phyloP scores from a whole-genome alignment of 2,888 invertebrate genomes.

The Drosophila setosimentum region DNA sequence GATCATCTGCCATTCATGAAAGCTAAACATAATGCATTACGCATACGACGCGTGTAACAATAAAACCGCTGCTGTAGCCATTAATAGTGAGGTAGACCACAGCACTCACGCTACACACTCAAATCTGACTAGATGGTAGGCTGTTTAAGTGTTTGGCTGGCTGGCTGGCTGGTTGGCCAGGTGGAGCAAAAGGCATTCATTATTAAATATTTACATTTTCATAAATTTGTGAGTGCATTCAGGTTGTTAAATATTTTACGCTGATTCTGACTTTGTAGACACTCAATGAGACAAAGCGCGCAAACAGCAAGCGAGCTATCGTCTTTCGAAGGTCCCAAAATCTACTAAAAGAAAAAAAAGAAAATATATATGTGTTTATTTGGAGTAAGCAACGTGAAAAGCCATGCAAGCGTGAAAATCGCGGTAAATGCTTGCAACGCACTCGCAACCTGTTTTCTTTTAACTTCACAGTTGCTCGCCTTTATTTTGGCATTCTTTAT shows the following conservation, averaged over 20 bases:
- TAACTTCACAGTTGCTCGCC: conserved; percentile 17
- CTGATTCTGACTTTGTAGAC: conserved; percentile 61
- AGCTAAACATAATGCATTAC: conserved; percentile 46
- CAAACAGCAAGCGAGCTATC: conserved; percentile 11
- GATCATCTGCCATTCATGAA: conserved; percentile 21
- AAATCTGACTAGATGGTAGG: conserved; percentile 14
- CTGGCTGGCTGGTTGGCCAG: conserved; percentile 8
- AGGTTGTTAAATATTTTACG: conserved; percentile 73
- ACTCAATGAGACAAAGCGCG: conserved; percentile 46
- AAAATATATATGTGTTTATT: conserved; percentile 4
- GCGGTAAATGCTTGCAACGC: conserved; percentile 40
- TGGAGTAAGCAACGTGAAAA: conserved; percentile 33
- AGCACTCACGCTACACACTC: conserved; percentile 9
- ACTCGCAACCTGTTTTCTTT: conserved; percentile 23
- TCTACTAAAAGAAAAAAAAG: background rate
- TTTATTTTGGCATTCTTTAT: conserved; percentile 20
- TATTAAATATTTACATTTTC: conserved; percentile 81
- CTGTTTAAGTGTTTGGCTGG: background rate
- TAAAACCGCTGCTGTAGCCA: conserved; percentile 42
- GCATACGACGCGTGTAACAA: conserved; percentile 60
- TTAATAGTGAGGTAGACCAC: conserved; percentile 42
- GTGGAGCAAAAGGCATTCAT: conserved; percentile 52
- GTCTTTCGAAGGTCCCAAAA: conserved; percentile 16
- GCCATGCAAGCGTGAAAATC: conserved; percentile 70
- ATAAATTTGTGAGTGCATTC: conserved; percentile 81